phyloP scores from a whole-genome alignment of 2,113 vertebrate genomes.

The Cryptoleucopteryx plumbea region DNA sequence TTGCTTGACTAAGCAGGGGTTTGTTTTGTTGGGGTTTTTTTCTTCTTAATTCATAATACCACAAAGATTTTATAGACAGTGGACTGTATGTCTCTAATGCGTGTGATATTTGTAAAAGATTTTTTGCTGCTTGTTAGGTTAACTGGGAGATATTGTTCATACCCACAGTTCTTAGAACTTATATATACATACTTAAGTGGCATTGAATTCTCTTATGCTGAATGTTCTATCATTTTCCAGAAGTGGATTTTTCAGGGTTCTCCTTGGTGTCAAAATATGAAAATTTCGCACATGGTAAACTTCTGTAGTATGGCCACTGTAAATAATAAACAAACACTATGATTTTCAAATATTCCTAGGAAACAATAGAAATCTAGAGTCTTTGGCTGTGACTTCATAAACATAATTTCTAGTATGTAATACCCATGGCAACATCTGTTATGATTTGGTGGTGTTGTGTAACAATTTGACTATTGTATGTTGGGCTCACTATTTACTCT shows the following conservation, averaged over 20 bases:
- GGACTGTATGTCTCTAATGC: background rate
- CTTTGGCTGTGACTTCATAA: background rate
- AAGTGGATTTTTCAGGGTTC: background rate
- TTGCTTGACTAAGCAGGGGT: background rate
- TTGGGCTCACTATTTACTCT: conserved; percentile 1
- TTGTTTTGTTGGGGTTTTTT: background rate
- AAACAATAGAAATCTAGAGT: background rate
- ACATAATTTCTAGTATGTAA: background rate
- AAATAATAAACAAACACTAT: background rate
- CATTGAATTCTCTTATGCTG: background rate
- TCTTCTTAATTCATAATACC: background rate
- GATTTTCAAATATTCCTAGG: background rate
- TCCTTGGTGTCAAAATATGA: background rate
- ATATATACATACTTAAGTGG: background rate
- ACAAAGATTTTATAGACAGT: background rate
- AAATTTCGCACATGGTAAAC: background rate
- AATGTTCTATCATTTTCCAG: background rate
- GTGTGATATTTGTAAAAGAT: background rate
- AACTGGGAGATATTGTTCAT: background rate
- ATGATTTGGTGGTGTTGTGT: background rate
- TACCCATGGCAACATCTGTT: background rate
- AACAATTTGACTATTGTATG: background rate
- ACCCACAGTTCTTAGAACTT: background rate
- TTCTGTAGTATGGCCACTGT: background rate
- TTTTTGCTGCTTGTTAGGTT: background rate